Evolutionary conservation across 2,888 invertebrate species (phyloP), one percentile per base, ranked within the genome.

Genomic region (Chydorus sphaericus): DNA sequence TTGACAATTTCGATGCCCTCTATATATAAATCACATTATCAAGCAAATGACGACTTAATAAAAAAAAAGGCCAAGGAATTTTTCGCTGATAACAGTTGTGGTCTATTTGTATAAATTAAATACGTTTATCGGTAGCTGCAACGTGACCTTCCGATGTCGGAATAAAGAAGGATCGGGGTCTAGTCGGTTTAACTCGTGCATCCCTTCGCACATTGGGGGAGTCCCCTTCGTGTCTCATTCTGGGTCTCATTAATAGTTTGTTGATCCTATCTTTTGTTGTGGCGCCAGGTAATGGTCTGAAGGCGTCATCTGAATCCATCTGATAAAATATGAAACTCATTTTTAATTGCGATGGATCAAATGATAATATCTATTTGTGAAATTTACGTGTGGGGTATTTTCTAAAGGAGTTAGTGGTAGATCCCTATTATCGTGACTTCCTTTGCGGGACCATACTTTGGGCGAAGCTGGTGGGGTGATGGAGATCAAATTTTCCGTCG

Each of bases 111-210:
- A 33, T 33, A 10, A 33, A n/a, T 33, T 33, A 33, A 10, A 18
- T 10, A 48, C 48, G 33, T 36, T 33, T 52, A 52, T 52, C 52
- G 11, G 26, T 37, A 8, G 52, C 52, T 11, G 52, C 52, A 5
- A 52, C 52, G 52, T 52, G 52, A 36, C 52, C 37, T 36, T 36
- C 52, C 23, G 20, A n/a, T 6, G 18, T 29, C 5, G 36, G 44
- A 14, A 23, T 44, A 28, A 44, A 44, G 28, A 44, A n/a, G n/a
- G n/a, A 44, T 44, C 44, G 26, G 26, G 44, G 44, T 1, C 20
- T 11, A 3, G 44, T 16, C 23, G 44, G 44, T 23, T 23, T 33
- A 8, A 33, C 8, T 14, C 8, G 8, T 10, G 33, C 33, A 33
- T 33, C 14, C 33, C 33, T 44, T n/a, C n/a, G n/a, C n/a, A n/a